phyloP scores from a whole-genome alignment of 2,888 invertebrate species.

The Catocala nupta region DNA sequence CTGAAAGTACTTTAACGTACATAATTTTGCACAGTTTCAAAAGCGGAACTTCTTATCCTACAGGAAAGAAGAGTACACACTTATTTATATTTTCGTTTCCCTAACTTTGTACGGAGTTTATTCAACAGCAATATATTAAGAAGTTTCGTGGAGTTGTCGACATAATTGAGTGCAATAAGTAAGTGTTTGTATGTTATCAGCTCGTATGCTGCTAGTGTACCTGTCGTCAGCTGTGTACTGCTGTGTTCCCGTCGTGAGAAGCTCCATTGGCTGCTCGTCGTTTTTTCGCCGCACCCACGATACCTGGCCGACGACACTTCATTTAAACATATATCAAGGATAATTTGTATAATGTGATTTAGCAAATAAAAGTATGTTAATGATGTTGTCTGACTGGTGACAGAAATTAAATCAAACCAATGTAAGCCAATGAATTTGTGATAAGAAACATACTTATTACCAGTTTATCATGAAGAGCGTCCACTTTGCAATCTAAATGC shows the following conservation, averaged over 20 bases:
- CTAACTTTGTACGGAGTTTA: slow-evolving; percentile 36
- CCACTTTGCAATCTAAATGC: slow-evolving; percentile 83
- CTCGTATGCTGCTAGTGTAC: slow-evolving; percentile 48
- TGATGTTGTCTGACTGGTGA: slow-evolving; percentile 18
- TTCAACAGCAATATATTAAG: slow-evolving; percentile 43
- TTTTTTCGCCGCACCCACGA: slow-evolving; percentile 84
- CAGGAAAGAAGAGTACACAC: slow-evolving; percentile 25
- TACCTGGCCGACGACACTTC: slow-evolving; percentile 59
- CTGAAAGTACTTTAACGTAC: slow-evolving; percentile 37
- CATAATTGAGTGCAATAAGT: slow-evolving; percentile 37
- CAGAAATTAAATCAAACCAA: slow-evolving; percentile 9
- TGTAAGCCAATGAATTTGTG: slow-evolving; percentile 30
- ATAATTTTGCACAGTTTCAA: slow-evolving; percentile 41
- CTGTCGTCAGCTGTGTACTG: slow-evolving; percentile 81
- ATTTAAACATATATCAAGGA: slow-evolving; percentile 20
- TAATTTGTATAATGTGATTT: slow-evolving; percentile 5
- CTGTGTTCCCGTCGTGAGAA: slow-evolving; percentile 81
- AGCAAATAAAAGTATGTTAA: slow-evolving; percentile 33
- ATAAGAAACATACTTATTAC: slow-evolving; percentile 71
- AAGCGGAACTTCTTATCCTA: slow-evolving; percentile 33
- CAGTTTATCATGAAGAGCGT: slow-evolving; percentile 84
- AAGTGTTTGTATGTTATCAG: slow-evolving; percentile 33
- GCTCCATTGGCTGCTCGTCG: slow-evolving; percentile 79
- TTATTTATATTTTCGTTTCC: slow-evolving; percentile 43
- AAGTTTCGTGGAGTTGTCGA: slow-evolving; percentile 35